These are phyloP conservation scores for Thryonomys swinderianus DNA, from an alignment of 2,113 vertebrate genomes.

Conservation along the genomic window DNA sequence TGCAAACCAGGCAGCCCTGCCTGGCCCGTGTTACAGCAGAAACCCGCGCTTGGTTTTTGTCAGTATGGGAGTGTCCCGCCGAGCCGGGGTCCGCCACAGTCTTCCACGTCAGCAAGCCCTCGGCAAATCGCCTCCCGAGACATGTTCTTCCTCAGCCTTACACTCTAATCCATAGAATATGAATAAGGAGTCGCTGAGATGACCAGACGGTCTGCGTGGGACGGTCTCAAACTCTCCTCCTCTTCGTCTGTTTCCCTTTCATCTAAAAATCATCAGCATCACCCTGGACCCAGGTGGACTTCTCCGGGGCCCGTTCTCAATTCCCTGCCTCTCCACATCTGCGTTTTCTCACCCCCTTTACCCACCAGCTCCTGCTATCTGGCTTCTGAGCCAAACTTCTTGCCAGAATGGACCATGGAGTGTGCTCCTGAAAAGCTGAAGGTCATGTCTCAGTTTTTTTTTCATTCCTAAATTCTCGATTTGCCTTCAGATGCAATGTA, in stretches of 20 bases:
- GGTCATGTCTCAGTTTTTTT: not conserved
- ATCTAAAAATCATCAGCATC: not conserved
- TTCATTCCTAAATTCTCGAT: not conserved
- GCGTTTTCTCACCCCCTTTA: not conserved
- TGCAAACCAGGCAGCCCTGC: not conserved
- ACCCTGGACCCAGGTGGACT: not conserved
- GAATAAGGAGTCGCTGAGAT: not conserved
- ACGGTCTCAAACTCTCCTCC: not conserved
- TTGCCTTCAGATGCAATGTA: not conserved
- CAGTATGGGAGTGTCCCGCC: not conserved
- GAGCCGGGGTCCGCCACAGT: fast-evolving
- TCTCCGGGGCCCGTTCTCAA: not conserved
- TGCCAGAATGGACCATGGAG: not conserved
- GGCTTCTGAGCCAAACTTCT: not conserved
- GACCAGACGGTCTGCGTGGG: not conserved
- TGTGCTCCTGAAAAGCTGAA: not conserved
- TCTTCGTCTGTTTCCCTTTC: not conserved
- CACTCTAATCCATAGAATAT: not conserved
- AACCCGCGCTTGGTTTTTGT: not conserved
- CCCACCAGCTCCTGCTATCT: not conserved
- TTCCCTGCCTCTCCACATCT: not conserved
- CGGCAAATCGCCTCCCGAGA: not conserved
- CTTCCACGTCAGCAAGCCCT: not conserved
- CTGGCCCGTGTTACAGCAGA: not conserved
- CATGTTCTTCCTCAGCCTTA: not conserved